Conservation (phyloP, 2,888 invertebrate genomes). For the Athalia circularis region DNA sequence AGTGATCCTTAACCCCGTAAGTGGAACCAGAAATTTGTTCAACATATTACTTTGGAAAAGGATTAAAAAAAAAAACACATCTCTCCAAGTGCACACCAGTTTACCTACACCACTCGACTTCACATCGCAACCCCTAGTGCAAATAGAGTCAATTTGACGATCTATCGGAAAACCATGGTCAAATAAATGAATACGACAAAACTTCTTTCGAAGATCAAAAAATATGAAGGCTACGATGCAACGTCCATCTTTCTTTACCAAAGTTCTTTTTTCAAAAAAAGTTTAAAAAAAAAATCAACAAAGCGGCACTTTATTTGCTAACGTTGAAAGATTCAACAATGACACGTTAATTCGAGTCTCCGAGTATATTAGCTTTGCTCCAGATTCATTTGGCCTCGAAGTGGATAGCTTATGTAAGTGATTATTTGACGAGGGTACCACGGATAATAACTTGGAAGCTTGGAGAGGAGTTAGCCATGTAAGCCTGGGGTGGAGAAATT, state of each 20-base stretch:
- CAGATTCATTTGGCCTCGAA: conserved; percentile 19
- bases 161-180: no score
- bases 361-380: background rate
- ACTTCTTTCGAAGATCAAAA: no score
- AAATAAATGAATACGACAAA: no score
- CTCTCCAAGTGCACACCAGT: no score
- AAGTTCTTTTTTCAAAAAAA: no score
- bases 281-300: no score
- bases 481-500: conserved; percentile 20
- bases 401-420: conserved; percentile 29
- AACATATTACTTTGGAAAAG: background rate
- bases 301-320: background rate
- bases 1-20: conserved; percentile 8
- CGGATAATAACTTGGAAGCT: conserved; percentile 31
- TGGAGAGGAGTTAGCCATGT: conserved; percentile 17
- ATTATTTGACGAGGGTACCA: conserved; percentile 34
- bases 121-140: no score
- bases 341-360: background rate
- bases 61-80: no score
- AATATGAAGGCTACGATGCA: no score
- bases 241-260: no score
- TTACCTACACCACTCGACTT: no score
- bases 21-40: background rate
- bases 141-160: no score
- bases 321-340: background rate